Evolutionary conservation across 2,797 vertebrate species (phyloP), one percentile per base, ranked within the genome.

Genomic region (Megalops cyprinoides): DNA sequence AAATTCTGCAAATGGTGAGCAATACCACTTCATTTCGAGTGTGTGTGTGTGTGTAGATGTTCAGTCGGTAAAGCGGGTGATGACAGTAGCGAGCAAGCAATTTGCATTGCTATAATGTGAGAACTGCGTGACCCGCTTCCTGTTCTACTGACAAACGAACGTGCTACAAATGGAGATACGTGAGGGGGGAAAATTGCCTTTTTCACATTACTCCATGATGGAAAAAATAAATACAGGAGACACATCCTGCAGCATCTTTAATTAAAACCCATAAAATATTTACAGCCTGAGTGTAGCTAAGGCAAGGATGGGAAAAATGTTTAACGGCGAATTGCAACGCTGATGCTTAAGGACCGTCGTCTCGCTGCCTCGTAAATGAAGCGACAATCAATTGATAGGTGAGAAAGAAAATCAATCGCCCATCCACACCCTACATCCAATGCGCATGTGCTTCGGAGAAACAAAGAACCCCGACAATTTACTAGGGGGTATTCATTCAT

Each of bases 401-500:
- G 87, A 87, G 85, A 88, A 88, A 85, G 87, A 88, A 85, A 86
- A 81, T 77, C 75, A 77, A 77, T 88, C 87, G 87, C 81, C 79
- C 89, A 85, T 92, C 92, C 93, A 92, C 93, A 94, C 93, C 93
- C 92, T 88, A 58, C 82, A n/a, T 28, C 15, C 74, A 93, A 14
- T 90, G 91, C 93, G 93, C 93, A 94, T 93, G 93, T 92, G 93
- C 14, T 82, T 82, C 89, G 79, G 82, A 81, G 89, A 90, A 92
- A 92, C 92, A 94, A 94, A 93, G 91, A 87, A 92, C 75, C 87
- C 9, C 74, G 81, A 84, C 88, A 82, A 84, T 87, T n/a, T 80
- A 86, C 14, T 31, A 81, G 67, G 77, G 53, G 58, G 77, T 88
- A 89, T 89, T 89, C 77, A 82, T 62, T 79, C 77, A 78, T 65